Conservation (phyloP, 2,888 invertebrate species). For the Corythucha ciliata region DNA sequence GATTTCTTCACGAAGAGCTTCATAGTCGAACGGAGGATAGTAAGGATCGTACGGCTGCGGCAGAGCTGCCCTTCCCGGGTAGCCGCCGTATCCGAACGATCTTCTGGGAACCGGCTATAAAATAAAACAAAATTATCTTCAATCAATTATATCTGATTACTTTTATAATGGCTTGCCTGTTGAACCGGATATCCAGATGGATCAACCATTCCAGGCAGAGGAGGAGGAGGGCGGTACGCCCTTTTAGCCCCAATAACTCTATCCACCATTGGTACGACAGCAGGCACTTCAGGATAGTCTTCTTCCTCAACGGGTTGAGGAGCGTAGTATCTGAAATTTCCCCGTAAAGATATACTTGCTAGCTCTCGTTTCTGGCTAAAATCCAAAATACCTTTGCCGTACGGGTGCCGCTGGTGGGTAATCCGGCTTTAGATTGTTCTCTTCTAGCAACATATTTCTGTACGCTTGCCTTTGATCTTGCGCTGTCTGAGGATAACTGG, state of each 20-base stretch:
- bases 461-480: slow-evolving; percentile 26
- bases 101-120: slow-evolving; percentile 1
- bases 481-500: slow-evolving; percentile 20
- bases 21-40: slow-evolving; percentile 26
- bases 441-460: slow-evolving; percentile 24
- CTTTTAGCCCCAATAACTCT: slow-evolving; percentile 16
- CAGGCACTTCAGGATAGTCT: slow-evolving; percentile 29
- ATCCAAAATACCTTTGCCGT: neutral
- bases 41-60: slow-evolving; percentile 19
- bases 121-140: neutral
- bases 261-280: slow-evolving; percentile 25
- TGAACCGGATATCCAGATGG: slow-evolving; percentile 18
- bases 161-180: neutral
- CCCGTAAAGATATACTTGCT: slow-evolving; percentile 4
- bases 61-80: slow-evolving; percentile 15
- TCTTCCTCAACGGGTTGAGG: slow-evolving; percentile 3
- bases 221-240: slow-evolving; percentile 20
- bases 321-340: slow-evolving; percentile 24
- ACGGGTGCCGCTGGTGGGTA: slow-evolving; percentile 9
- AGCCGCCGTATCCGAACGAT: no score
- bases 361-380: neutral
- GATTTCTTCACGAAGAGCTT: slow-evolving; percentile 35
- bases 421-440: slow-evolving; percentile 28
- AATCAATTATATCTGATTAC: neutral
- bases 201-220: slow-evolving; percentile 14